Evolutionary conservation across 2,113 vertebrate genomes (phyloP), one percentile per base, ranked within the genome.

Genomic region (Poeciliopsis occidentalis): DNA sequence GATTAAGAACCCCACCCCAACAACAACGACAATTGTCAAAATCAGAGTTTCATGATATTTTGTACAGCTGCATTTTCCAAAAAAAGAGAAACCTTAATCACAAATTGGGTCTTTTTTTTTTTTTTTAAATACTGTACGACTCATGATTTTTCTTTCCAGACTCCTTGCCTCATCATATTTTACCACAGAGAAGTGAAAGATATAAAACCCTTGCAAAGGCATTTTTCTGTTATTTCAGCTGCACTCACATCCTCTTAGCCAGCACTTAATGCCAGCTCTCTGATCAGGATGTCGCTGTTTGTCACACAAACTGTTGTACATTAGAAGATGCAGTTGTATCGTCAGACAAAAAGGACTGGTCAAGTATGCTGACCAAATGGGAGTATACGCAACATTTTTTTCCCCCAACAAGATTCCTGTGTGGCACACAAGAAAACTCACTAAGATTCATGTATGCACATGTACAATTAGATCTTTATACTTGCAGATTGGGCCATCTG

Each of bases 171-270:
- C 39, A 12, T 19, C 17, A 29, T 6, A 29, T 13, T 63, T 73
- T 65, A 1, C 8, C 4, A 3, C 51, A 60, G 51, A 64, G 73
- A 82, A 87, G 64, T 67, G 68, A 80, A 72, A 80, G 1, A 29
- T 2, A 34, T 11, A 24, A 64, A 75, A 61, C 44, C 1, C 3
- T 26, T 2, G 6, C 26, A 44, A 12, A 37, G 15, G 34, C 10
- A 26, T 47, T 15, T 60, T 67, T 31, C n/a, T 54, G n/a, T 68
- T 32, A 0, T 67, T 81, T 69, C 57, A 11, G 13, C 7, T 60
- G 11, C 2, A 68, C 7, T 31, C 44, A 83, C 77, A 73, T 83
- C 80, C 65, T 73, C 31, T 72, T 34, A 37, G 15, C 2, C 10
- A 15, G 41, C 17, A 17, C 1, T 27, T 12, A n/a, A 22, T 32